Base-by-base conservation (phyloP, 2,888 invertebrate species). In the Leptopilina myrica region DNA sequence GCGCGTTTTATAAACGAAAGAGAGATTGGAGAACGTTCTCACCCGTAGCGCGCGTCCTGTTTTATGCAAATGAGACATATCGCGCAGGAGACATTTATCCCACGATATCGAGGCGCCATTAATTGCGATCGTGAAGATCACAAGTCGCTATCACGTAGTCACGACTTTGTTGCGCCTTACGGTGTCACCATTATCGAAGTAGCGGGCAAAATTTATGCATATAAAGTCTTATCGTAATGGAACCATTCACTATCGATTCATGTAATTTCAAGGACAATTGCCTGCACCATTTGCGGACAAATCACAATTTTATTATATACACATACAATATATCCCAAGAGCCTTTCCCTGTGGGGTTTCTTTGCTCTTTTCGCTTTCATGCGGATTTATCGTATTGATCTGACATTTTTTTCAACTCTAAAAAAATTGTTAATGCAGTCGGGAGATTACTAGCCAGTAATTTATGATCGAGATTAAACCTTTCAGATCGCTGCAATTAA, bases 51-150 rank as follows among this genome's bases (percentile, higher is more conserved):
- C 82, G 81, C 81, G 84, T 85, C 83, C 85, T 84, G 84, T 83
- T 86, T 84, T 86, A 87, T 88, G 87, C 86, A 87, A 88, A 87
- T 88, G 85, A 85, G 84, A 83, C 84, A 84, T 84, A 83, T 84
- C 83, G 85, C 82, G 78, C 69, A 77, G 85, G 85, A 85, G 88
- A 88, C 88, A 88, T 88, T 87, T 89, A 89, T 88, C 88, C 87
- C 88, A 87, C 87, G 88, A 88, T 86, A 85, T 86, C 84, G 83
- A 83, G 84, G 79, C 84, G 83, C 85, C 86, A 86, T 88, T 88
- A 88, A 88, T 88, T 88, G 86, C 87, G 81, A 86, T 86, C 85
- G 86, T 83, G 82, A 84, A 81, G 83, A 84, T 85, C 85, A 80
- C 79, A 79, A 76, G 78, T 78, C 67, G 75, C 80, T 69, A 76